Evolutionary conservation across 2,113 vertebrate species (phyloP), one percentile per base, ranked within the genome.

Genomic region (Athene noctua): DNA sequence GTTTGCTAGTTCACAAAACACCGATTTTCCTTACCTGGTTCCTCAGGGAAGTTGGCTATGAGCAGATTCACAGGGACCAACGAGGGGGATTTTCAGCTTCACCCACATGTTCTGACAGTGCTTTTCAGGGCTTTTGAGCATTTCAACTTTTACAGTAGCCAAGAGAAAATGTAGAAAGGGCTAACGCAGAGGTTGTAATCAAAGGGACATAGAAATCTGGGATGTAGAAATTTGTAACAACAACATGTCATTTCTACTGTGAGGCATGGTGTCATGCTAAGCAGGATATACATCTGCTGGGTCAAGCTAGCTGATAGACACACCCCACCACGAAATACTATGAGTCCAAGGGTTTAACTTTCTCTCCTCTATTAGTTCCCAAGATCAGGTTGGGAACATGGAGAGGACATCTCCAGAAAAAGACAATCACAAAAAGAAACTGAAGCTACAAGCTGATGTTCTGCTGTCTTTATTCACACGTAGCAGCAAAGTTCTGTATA

Each of bases 231-330:
- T 77, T 22, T 26, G 10, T 30, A 10, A 30, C 13, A 62, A 10
- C 4, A 17, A 9, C 5, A 11, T 1, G 0, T 5, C 5, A 13
- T 79, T 82, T 49, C 11, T 38, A n/a, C 8, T 5, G 3, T 16
- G 38, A 67, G 10, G 26, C 20, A 26, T 8, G 20, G 17, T 52
- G 47, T 63, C 40, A 38, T n/a, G 13, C 27, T 80, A 15, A 75
- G 21, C 15, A 47, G 22, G 55, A 26, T 92, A 40, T 15, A 29
- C 17, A 34, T 63, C 51, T 65, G 15, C 30, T 44, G 26, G 12
- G 32, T 25, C 52, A 52, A 57, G 6, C 14, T 57, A 40, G 22
- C 23, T 85, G 40, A 51, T 20, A 63, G 6, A 47, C 38, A 59
- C 26, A 55, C 2, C 10, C 16, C 4, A 1, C 4, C 29, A 16